Conservation (phyloP, 2,113 vertebrate species). For the Camelus dromedarius region DNA sequence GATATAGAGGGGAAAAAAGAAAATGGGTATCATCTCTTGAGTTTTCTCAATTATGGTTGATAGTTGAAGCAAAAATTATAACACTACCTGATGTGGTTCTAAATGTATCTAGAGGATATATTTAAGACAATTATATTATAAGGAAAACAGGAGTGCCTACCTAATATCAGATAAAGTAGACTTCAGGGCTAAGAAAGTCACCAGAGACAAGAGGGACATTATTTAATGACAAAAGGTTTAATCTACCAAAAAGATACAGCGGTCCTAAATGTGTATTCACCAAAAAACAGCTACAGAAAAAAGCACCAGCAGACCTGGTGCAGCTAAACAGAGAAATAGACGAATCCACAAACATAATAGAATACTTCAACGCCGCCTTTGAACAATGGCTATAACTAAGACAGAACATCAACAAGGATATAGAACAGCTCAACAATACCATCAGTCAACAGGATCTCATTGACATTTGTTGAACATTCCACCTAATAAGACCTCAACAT, state of each 20-base stretch:
- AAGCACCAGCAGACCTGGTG: not conserved
- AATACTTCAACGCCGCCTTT: not conserved
- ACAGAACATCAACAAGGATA: not conserved
- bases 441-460: not conserved
- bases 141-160: not conserved
- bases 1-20: not conserved
- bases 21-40: not conserved
- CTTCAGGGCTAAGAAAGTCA: slow-evolving; percentile 12
- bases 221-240: not conserved
- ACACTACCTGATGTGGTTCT: not conserved
- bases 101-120: slow-evolving; percentile 25
- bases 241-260: not conserved
- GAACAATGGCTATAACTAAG: not conserved
- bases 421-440: not conserved
- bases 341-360: not conserved
- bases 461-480: not conserved
- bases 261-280: not conserved
- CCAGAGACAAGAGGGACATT: not conserved
- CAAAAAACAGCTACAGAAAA: slow-evolving; percentile 6
- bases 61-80: slow-evolving; percentile 29
- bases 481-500: not conserved
- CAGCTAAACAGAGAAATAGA: not conserved
- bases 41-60: slow-evolving; percentile 37
- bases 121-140: slow-evolving; percentile 10
- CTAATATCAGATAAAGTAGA: not conserved